Evolutionary conservation across 2,888 invertebrate species (phyloP).

Genomic region (Eilema sororculum): DNA sequence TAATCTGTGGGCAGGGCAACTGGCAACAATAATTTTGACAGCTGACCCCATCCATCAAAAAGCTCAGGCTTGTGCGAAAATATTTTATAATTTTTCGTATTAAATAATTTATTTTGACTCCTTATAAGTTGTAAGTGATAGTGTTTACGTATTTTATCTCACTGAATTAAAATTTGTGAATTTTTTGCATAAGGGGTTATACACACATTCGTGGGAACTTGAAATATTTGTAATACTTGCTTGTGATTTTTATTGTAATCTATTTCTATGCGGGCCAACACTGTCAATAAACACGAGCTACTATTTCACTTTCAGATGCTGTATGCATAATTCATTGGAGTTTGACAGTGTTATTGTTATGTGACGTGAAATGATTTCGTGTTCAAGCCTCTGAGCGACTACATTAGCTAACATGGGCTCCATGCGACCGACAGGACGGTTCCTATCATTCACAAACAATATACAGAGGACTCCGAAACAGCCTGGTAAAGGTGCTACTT

Average conservation of each 20-base stretch:
- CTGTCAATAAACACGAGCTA: conserved; percentile 62
- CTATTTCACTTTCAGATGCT: conserved; percentile 69
- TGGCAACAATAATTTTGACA: conserved; percentile 50
- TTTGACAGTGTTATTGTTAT: conserved; percentile 35
- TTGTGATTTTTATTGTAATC: conserved; percentile 72
- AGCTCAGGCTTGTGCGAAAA: conserved; percentile 37
- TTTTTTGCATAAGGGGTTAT: neutral
- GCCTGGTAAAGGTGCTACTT: conserved; percentile 71
- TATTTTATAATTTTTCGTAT: conserved; percentile 40
- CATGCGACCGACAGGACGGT: conserved; percentile 88
- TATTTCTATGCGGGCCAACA: conserved; percentile 68
- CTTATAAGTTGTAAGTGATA: conserved; percentile 50
- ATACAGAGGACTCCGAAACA: conserved; percentile 87
- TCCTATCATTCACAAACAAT: conserved; percentile 87
- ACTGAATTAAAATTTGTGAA: neutral
- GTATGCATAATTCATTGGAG: conserved; percentile 59
- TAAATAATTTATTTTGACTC: conserved; percentile 26
- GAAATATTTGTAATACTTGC: conserved; percentile 43
- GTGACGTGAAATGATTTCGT: conserved; percentile 65
- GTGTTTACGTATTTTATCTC: conserved; percentile 12
- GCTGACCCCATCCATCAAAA: conserved; percentile 55
- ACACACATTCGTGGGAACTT: conserved; percentile 18
- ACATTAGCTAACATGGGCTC: conserved; percentile 84
- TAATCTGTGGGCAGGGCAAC: neutral
- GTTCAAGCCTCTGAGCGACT: conserved; percentile 57